phyloP scores from a whole-genome alignment of 1,140 invertebrate species.

The Neuroterus valhalla region DNA sequence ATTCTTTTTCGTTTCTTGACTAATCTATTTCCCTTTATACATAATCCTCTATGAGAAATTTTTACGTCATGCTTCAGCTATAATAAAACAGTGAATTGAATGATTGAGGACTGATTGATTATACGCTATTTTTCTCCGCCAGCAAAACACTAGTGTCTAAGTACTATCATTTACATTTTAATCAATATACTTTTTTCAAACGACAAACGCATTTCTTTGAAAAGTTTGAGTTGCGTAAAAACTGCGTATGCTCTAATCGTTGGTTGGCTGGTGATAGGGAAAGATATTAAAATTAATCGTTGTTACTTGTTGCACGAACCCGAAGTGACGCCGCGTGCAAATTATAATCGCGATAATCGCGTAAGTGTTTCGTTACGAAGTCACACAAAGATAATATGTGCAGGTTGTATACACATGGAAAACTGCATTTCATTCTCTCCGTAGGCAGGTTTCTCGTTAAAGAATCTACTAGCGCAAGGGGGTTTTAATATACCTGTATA shows the following conservation, averaged over 20 bases:
- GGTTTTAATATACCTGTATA: constrained; percentile 44
- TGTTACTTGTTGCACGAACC: constrained; percentile 41
- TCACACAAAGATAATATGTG: constrained; percentile 54
- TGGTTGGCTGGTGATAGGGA: constrained; percentile 24
- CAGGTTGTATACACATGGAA: constrained; percentile 34
- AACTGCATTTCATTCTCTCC: constrained; percentile 49
- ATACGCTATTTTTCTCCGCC: not conserved
- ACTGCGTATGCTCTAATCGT: constrained; percentile 17
- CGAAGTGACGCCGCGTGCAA: constrained; percentile 41
- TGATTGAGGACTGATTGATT: constrained; percentile 37
- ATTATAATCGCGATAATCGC: constrained; percentile 56
- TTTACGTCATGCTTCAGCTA: constrained; percentile 45
- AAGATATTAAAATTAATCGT: constrained; percentile 40
- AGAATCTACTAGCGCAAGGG: constrained; percentile 34
- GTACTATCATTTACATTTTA: not conserved
- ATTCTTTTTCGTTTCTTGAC: not conserved
- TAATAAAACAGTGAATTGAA: constrained; percentile 48
- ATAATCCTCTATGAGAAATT: constrained; percentile 41
- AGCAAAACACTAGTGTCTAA: too few species aligned
- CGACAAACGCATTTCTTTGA: not conserved
- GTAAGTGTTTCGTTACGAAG: constrained; percentile 49
- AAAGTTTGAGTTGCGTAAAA: constrained; percentile 15
- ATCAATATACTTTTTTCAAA: not conserved
- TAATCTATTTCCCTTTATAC: constrained; percentile 29
- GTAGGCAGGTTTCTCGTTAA: constrained; percentile 34